Evolutionary conservation across 2,113 vertebrate species (phyloP), one percentile per base, ranked within the genome.

Genomic region (Tachysurus fulvidraco): DNA sequence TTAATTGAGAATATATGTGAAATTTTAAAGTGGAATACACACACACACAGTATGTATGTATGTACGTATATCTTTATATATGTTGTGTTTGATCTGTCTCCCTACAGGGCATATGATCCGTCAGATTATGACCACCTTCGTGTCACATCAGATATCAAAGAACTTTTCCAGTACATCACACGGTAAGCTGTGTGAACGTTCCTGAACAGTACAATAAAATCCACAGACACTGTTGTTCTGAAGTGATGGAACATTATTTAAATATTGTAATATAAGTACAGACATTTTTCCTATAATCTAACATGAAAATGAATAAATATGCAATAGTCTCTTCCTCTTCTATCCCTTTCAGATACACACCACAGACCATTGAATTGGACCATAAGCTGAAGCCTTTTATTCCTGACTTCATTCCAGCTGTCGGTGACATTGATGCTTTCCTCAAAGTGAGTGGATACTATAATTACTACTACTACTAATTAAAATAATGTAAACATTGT

Each of bases 361-460:
- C 97, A 30, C 96, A 97, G 91, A 54, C 92, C 9, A 90, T 97
- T 5, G 96, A 98, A 67, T 93, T 99, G 57, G 96, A 99, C 3
- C 95, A 97, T 93, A 98, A 96, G 81, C 94, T 99, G 90, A 98
- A 97, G 88, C 98, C 97, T 3, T 99, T 99, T 91, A 99, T 99
- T 86, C 98, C 98, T 5, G 97, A 98, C 91, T 99, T 98, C 88
- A 99, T 99, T 91, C 98, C 98, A 0, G 97, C 98, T 0, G 98
- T 99, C 10, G 98, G 98, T 23, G 98, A 99, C 93, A 99, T 99
- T 0, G 98, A 99, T 11, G 98, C 98, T 0, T 99, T 99, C 91
- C 94, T 99, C 10, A 99, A 99, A 96, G 98, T 99, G 90, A 4
- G 0, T 78, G 54, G 62, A 19, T 36, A 36, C 36, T 36, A 36